Evolutionary conservation across 1,140 invertebrate genomes (phyloP), one percentile per base, ranked within the genome.

Genomic region (Apis dorsata): DNA sequence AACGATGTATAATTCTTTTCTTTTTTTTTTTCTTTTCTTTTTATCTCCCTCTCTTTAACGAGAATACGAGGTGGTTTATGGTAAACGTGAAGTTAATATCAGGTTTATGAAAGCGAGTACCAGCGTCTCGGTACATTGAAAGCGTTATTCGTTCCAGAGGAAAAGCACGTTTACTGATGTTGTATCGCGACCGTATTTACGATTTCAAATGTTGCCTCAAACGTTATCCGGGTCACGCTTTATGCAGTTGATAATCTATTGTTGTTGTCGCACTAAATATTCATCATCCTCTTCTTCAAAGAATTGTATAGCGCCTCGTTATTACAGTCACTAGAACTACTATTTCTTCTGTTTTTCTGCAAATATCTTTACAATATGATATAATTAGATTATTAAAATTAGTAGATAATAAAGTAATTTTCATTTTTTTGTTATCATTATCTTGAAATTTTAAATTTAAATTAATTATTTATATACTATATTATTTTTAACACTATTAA

Each of bases 241-340:
- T 69, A 62, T 28, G 73, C 63, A 11, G 73, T 34, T 70, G 73
- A 77, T 82, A 77, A 82, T 77, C 73, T 77, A 77, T 77, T 55
- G 65, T 81, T 69, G 65, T 66, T 60, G 51, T 77, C 80, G 57
- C 55, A 55, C 80, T 77, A 77, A 77, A 82, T 77, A 69, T 82
- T 82, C 80, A 77, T 77, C 73, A 62, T 82, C 49, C 44, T 77
- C 77, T 82, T 69, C 79, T 75, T 59, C 9, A 55, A 34, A 28
- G 12, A 81, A 55, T 34, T 28, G 15, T 51, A 34, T n/a, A 15
- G 2, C 17, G 17, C 28, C 1, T 49, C 12, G 59, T 19, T 49
- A 24, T 51, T 72, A 72, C 28, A 12, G 17, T 17, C 28, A 55
- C 60, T 49, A 49, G 51, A 28, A 0, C 57, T 51, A 21, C 10